phyloP scores from a whole-genome alignment of 2,113 vertebrate species.

The Carettochelys insculpta region DNA sequence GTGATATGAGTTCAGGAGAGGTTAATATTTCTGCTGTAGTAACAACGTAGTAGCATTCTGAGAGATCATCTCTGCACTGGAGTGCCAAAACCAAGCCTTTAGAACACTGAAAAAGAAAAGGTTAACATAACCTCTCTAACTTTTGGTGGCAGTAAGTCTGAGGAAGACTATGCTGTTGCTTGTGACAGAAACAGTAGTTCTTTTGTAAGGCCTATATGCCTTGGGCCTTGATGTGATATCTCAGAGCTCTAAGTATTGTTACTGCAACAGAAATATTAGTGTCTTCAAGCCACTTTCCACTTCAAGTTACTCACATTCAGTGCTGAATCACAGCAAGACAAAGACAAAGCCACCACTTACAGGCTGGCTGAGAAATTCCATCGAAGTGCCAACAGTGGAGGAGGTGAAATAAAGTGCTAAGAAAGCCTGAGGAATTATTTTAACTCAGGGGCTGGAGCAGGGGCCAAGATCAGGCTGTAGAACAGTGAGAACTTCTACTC shows the following conservation, averaged over 20 bases:
- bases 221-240: constrained; percentile 28
- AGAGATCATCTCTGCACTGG: background rate
- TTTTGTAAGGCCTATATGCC: background rate
- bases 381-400: background rate
- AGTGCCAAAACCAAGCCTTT: background rate
- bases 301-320: constrained; percentile 31
- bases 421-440: background rate
- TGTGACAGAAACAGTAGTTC: constrained; percentile 22
- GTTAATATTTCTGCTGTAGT: background rate
- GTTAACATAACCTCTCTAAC: background rate
- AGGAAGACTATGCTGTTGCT: background rate
- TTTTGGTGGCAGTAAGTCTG: background rate
- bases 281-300: constrained; percentile 26
- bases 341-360: background rate
- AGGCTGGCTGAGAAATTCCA: background rate
- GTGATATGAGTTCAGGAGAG: background rate
- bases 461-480: background rate
- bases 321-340: constrained; percentile 9
- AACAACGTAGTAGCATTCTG: background rate
- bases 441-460: background rate
- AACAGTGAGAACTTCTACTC: background rate
- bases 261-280: constrained; percentile 21
- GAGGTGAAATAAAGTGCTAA: background rate
- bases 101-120: background rate
- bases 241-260: constrained; percentile 37